Base-by-base conservation (phyloP, 2,113 vertebrate genomes). In the Leptobrachium leishanense region DNA sequence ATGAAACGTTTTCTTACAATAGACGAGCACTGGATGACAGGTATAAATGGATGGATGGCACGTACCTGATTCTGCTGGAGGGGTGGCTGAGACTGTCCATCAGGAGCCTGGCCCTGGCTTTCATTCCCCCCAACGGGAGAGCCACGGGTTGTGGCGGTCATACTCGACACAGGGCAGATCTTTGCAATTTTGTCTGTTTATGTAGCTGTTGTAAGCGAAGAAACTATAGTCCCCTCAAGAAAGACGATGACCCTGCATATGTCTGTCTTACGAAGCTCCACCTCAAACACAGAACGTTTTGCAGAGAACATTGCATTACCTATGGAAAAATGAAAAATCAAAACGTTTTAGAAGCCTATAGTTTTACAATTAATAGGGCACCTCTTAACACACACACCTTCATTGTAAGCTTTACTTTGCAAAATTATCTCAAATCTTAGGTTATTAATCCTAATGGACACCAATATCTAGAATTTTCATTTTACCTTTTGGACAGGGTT, bases 161-260 rank as follows among this genome's bases (percentile, higher is more conserved):
- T 99, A 96, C 95, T 99, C 97, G 98, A 97, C 94, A 98, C 95
- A 85, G 97, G 97, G 95, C 97, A 99, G 95, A 99, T 98, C 94
- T 98, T 99, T 98, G 98, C 97, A 99, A 99, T 99, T 96, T 99
- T 99, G 97, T 98, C 97, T 96, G 95, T 93, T 98, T 98, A 99
- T 92, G 95, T 97, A 92, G 97, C 94, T 92, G 95, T 95, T 87
- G 93, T 91, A 85, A 95, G 92, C 89, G 96, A 95, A 94, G 93
- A 98, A 99, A 96, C 97, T 94, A 98, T 94, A 96, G 95, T 96
- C 95, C 94, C 89, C 95, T 98, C 94, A 97, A 91, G 93, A 92
- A 94, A 93, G 94, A 87, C 88, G 94, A 94, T 94, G 92, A 97
- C 95, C 93, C 94, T 90, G 92, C 92, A 95, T 95, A 93, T 91